phyloP scores from a whole-genome alignment of 2,888 invertebrate genomes.

The Drosophila neotestacea region DNA sequence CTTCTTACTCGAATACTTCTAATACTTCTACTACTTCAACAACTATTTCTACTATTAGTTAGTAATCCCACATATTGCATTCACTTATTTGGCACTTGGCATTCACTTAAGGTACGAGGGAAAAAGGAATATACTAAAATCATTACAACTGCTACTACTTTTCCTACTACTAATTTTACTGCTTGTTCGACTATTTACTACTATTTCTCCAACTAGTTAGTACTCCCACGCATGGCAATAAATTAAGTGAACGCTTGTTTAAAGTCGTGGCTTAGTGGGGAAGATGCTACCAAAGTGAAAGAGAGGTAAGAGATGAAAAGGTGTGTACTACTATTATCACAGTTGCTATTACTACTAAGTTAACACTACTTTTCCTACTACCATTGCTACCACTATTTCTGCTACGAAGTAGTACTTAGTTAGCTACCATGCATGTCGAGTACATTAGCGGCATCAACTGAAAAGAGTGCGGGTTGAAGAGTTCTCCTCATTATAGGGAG shows the following conservation, averaged over 20 bases:
- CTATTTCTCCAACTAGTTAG: neutral
- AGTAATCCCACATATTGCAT: too few species aligned
- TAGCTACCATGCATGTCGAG: constrained; percentile 35
- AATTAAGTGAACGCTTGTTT: too few species aligned
- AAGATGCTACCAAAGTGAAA: neutral
- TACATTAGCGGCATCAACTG: constrained; percentile 48
- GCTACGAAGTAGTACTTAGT: constrained; percentile 21
- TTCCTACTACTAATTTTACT: neutral
- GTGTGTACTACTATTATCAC: too few species aligned
- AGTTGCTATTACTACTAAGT: neutral
- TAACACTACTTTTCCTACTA: neutral
- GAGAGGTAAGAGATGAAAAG: neutral
- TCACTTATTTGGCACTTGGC: too few species aligned
- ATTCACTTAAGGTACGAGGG: too few species aligned
- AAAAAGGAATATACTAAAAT: neutral
- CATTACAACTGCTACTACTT: neutral
- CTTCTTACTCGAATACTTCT: neutral
- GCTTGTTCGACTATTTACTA: neutral
- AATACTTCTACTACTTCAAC: neutral
- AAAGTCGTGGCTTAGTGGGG: neutral
- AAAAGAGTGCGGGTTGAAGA: constrained; percentile 15
- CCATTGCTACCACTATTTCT: neutral
- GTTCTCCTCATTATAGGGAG: constrained; percentile 35
- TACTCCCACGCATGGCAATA: neutral
- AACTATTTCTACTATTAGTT: neutral